These are phyloP conservation scores for Microdon myrmicae DNA, from an alignment of 2,888 invertebrate species.

Conservation along the genomic window DNA sequence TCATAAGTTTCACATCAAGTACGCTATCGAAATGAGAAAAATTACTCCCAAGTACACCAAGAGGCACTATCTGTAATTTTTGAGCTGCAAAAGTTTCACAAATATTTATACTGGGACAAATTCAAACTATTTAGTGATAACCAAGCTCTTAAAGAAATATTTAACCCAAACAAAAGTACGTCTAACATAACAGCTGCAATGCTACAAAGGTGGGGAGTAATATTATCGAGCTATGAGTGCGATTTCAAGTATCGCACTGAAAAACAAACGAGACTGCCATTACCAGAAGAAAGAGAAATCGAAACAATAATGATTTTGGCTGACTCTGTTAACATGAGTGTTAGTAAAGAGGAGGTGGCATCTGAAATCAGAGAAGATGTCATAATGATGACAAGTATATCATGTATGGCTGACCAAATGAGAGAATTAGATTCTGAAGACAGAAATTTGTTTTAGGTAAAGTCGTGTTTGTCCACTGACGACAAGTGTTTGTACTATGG, in stretches of 20 bases:
- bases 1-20: neutral
- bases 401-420: slow-evolving; percentile 7
- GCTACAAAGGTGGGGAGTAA: slow-evolving; percentile 2
- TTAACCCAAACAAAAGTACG: slow-evolving; percentile 19
- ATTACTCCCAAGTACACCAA: slow-evolving; percentile 3
- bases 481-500: slow-evolving; percentile 17
- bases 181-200: slow-evolving; percentile 6
- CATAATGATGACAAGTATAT: slow-evolving; percentile 7
- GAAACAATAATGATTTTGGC: slow-evolving; percentile 7
- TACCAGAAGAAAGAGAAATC: slow-evolving; percentile 3
- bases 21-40: slow-evolving; percentile 3
- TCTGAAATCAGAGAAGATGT: slow-evolving; percentile 1
- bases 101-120: slow-evolving; percentile 60
- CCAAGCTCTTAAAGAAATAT: slow-evolving; percentile 49
- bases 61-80: slow-evolving; percentile 2
- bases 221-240: slow-evolving; percentile 16
- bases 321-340: no score
- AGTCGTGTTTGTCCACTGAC: slow-evolving; percentile 35
- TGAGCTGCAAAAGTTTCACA: slow-evolving; percentile 2
- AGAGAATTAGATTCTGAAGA: neutral
- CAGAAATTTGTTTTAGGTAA: slow-evolving; percentile 8
- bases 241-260: slow-evolving; percentile 1
- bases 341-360: neutral
- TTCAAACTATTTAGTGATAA: slow-evolving; percentile 52
- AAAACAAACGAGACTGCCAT: slow-evolving; percentile 14